Evolutionary conservation across 2,113 vertebrate species (phyloP), one percentile per base, ranked within the genome.

Genomic region (Chamaetylas fuelleborni): DNA sequence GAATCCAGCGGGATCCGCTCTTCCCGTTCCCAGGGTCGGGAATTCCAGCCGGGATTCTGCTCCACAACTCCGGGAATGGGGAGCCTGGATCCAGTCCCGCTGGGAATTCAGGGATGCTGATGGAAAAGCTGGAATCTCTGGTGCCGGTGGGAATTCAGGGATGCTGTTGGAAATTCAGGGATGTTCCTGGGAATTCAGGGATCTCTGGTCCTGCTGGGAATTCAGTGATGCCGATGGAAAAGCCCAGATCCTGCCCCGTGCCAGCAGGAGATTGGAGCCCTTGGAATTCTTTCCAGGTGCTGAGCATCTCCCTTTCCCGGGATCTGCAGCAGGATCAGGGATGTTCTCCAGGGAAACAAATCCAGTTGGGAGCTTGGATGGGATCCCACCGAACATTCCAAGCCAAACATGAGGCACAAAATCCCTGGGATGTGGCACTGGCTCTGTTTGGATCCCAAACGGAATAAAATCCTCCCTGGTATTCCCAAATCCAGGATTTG

Each of bases 201-300:
- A 38, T 38, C 18, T 51, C 66, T 51, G 50, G 4, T 38, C 38
- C 38, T 38, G 38, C 38, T 38, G 38, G 38, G 38, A 38, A 38
- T 38, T 38, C 38, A 38, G 38, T 8, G 10, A 38, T 71, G 24
- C 45, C 2, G 23, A 3, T 45, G 62, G 29, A 12, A 33, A 50
- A 8, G 5, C n/a, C 1, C 2, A 1, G 23, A 34, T 34, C n/a
- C 79, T 3, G 26, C 26, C 2, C 11, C 0, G 8, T 10, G 33
- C 65, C 76, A 34, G 67, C 31, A 24, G 62, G 34, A 48, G 60
- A 19, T 56, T 4, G 1, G 54, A 36, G 25, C 7, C 24, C 71
- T 8, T 25, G 60, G 18, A 72, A 43, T 15, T 17, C 42, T 34
- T 14, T 11, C 34, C 40, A 3, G 26, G 54, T 1, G 9, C n/a